These are phyloP conservation scores for Columba janthina DNA, from an alignment of 2,113 vertebrate species.

Conservation along the genomic window DNA sequence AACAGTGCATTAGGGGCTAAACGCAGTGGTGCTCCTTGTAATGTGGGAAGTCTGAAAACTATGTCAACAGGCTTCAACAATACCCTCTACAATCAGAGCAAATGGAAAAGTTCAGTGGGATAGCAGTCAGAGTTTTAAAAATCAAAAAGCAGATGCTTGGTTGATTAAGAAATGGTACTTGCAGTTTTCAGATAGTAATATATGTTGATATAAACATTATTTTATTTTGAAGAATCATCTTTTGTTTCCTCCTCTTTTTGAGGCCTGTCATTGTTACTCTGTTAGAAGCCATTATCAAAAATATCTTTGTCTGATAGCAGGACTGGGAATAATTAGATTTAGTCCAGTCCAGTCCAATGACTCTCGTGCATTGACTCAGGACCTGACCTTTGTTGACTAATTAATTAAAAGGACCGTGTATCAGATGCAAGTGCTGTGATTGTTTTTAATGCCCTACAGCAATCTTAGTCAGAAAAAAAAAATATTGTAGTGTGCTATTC, in stretches of 20 bases:
- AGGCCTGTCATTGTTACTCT: not conserved
- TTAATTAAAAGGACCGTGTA: slow-evolving; percentile 34
- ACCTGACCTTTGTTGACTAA: slow-evolving; percentile 26
- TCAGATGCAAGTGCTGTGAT: slow-evolving; percentile 36
- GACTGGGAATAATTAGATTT: slow-evolving; percentile 37
- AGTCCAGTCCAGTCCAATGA: slow-evolving; percentile 7
- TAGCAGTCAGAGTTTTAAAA: not conserved
- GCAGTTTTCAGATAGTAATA: not conserved
- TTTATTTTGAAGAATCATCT: not conserved
- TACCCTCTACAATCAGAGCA: not conserved
- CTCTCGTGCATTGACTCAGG: slow-evolving; percentile 3
- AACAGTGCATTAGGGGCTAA: not conserved
- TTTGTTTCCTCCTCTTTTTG: not conserved
- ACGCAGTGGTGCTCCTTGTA: not conserved
- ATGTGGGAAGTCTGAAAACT: not conserved
- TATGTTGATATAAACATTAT: not conserved
- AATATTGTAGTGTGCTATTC: not conserved
- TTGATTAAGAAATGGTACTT: not conserved
- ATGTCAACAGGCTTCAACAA: not conserved
- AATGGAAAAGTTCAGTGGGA: not conserved
- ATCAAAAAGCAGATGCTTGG: not conserved
- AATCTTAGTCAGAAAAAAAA: not conserved
- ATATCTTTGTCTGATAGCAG: slow-evolving; percentile 33
- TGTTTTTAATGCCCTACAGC: not conserved
- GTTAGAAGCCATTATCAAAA: slow-evolving; percentile 5